phyloP scores from a whole-genome alignment of 2,888 invertebrate species.

The Melieria crassipennis region DNA sequence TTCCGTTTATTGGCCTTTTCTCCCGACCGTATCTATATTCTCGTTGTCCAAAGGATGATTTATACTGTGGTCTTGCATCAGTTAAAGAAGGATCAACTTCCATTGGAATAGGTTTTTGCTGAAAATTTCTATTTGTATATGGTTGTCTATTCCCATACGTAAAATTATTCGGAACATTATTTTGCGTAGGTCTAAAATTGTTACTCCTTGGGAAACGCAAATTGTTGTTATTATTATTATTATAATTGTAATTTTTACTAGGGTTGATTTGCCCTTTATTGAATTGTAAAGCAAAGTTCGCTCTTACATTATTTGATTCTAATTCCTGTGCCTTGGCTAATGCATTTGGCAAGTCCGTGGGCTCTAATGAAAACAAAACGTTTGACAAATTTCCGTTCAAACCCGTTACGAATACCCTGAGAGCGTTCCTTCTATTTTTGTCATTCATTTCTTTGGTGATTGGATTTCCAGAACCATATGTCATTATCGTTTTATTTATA shows the following conservation, averaged over 20 bases:
- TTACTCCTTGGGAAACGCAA: too few relatives aligned
- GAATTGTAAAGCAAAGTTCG: not conserved
- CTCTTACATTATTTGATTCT: conserved; percentile 18
- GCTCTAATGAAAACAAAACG: conserved; percentile 31
- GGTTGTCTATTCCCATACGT: not conserved
- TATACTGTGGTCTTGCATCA: too few relatives aligned
- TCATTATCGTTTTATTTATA: conserved; percentile 22
- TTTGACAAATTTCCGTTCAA: conserved; percentile 21
- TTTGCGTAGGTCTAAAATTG: not conserved
- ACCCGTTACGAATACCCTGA: conserved; percentile 21
- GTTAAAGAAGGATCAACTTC: too few relatives aligned
- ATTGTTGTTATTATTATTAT: not conserved
- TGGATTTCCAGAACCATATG: conserved; percentile 3
- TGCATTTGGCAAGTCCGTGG: conserved; percentile 31
- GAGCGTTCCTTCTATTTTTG: conserved; percentile 23
- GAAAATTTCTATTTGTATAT: too few relatives aligned
- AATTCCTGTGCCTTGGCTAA: conserved; percentile 27
- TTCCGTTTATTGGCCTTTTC: too few relatives aligned
- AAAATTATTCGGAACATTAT: not conserved
- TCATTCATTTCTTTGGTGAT: conserved; percentile 26
- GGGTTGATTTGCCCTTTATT: not conserved
- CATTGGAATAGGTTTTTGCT: too few relatives aligned
- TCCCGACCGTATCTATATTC: too few relatives aligned
- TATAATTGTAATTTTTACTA: not conserved
- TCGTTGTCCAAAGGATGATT: too few relatives aligned